Base-by-base conservation (phyloP, 2,113 vertebrate species). In the Fregata magnificens region DNA sequence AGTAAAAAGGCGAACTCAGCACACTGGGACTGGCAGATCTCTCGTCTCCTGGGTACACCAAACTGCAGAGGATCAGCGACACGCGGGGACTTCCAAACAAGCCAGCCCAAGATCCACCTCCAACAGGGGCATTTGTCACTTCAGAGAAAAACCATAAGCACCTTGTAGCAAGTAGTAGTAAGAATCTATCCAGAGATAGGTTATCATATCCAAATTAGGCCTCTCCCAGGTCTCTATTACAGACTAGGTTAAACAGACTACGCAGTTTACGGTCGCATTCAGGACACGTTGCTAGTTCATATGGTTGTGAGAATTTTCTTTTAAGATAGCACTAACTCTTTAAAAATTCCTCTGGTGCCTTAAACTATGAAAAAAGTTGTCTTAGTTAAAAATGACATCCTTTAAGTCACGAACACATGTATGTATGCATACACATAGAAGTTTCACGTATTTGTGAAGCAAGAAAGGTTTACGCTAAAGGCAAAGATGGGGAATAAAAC, bases 1-100 rank as follows among this genome's bases (percentile, higher is more conserved):
- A 76, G 52, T 15, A 36, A 55, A 58, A 0, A 0, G 66, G 40
- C 2, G 1, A 61, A 32, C 53, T 28, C 66, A 29, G 8, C 12
- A 6, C 40, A 13, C n/a, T 6, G 45, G 17, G 21, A 65, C 18
- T 16, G 5, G 36, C 36, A 55, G 16, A 55, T 36, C 49, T 76
- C 26, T 9, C 2, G 1, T 8, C 49, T 49, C 52, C 29, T 22
- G 44, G 20, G 38, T n/a, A 34, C 32, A 56, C 20, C 24, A 31
- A 53, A 42, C 63, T 49, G 59, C 1, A 0, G 58, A 83, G 16
- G 21, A 72, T n/a, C 22, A 34, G n/a, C 1, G 2, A 72, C 13
- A 55, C 16, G 1, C 3, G 0, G 24, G 34, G 42, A n/a, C 12
- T 52, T 34, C 49, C 34, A 7, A 52, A 74, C 5, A 1, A 56